Percentiles rank a stretch among this genome's conserved stretches.
Conservation (phyloP, 2,113 vertebrate species). For the Chamaetylas fuelleborni region DNA sequence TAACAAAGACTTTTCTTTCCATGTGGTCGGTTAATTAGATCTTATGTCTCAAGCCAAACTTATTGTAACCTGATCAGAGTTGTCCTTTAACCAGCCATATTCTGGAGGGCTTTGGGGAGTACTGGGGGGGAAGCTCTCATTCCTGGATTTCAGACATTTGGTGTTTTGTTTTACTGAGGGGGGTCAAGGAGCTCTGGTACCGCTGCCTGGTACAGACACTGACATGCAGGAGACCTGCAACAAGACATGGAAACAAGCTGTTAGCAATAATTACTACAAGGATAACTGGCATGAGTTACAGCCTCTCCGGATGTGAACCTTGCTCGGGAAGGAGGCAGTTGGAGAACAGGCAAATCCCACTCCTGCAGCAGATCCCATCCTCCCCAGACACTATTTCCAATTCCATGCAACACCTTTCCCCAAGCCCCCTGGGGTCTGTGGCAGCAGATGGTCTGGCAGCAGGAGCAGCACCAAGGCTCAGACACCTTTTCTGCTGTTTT, state of each 20-base stretch:
- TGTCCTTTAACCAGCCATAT: background rate
- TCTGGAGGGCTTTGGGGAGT: background rate
- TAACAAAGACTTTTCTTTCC: slow-evolving; percentile 25
- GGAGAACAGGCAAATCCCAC: background rate
- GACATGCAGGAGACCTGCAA: background rate
- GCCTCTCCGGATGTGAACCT: slow-evolving; percentile 10
- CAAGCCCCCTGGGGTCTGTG: background rate
- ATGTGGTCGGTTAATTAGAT: slow-evolving; percentile 30
- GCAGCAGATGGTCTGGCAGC: slow-evolving; percentile 21
- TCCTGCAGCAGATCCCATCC: background rate
- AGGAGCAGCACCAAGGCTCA: background rate
- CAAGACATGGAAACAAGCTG: slow-evolving; percentile 46
- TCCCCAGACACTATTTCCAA: background rate
- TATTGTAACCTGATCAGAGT: background rate
- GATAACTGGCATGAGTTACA: slow-evolving; percentile 8
- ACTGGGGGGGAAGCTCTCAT: background rate
- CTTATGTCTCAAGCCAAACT: background rate
- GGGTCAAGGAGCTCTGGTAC: background rate
- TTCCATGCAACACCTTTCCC: background rate
- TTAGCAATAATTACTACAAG: slow-evolving; percentile 47
- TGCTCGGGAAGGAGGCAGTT: background rate
- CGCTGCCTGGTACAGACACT: background rate
- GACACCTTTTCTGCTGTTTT: background rate
- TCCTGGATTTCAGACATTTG: background rate
- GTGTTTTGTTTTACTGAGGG: background rate